These are phyloP conservation scores for Syngnathus rostellatus DNA, from an alignment of 2,797 vertebrate genomes.

Conservation along the genomic window DNA sequence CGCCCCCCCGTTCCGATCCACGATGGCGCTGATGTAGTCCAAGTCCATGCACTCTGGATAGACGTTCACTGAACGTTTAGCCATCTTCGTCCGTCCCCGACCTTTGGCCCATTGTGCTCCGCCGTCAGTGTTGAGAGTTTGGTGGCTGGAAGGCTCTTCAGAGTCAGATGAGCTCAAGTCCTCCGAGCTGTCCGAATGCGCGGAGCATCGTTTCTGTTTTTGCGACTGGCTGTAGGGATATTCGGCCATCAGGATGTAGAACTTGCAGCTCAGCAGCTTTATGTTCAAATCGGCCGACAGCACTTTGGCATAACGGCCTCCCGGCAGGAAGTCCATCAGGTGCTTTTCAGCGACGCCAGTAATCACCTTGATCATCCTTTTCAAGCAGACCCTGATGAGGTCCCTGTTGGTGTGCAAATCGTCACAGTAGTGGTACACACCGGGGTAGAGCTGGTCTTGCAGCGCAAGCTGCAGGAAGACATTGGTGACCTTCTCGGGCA, in stretches of 20 bases:
- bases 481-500: conserved; percentile 54
- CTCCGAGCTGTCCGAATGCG: conserved; percentile 22
- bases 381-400: conserved; percentile 61
- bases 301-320: conserved; percentile 55
- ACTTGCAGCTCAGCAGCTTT: conserved; percentile 55
- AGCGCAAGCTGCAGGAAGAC: conserved; percentile 65
- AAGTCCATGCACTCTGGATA: conserved; percentile 32
- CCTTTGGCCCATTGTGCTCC: background rate
- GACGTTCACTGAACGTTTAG: conserved; percentile 2
- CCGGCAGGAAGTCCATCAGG: conserved; percentile 68
- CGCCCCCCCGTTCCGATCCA: conserved; percentile 63
- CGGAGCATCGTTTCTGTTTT: conserved; percentile 1
- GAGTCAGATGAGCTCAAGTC: background rate
- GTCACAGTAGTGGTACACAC: conserved; percentile 63
- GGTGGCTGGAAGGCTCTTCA: background rate
- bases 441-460: conserved; percentile 59
- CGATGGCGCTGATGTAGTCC: conserved; percentile 48
- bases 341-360: conserved; percentile 59
- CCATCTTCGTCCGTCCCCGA: background rate
- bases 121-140: background rate
- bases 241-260: conserved; percentile 63
- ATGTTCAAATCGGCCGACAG: conserved; percentile 38
- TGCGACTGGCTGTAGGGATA: conserved; percentile 51
- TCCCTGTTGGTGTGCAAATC: conserved; percentile 56
- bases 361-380: conserved; percentile 62